These are phyloP conservation scores for Andrena flavipes DNA, from an alignment of 2,888 invertebrate species.

Conservation along the genomic window DNA sequence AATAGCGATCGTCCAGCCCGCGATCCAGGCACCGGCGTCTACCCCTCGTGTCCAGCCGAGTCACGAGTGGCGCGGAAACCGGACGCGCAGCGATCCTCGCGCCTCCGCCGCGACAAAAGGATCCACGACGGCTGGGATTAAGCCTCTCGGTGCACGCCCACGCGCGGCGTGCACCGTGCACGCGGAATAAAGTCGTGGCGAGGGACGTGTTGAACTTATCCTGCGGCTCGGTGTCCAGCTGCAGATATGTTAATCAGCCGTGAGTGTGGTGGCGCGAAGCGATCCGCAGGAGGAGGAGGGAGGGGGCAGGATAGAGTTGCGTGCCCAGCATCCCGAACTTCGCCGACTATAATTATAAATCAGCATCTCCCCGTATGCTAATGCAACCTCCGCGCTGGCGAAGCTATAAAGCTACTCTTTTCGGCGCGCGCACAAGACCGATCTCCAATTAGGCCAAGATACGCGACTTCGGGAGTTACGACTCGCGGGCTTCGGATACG, in stretches of 20 bases:
- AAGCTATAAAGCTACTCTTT: conserved; percentile 25
- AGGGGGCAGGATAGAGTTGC: conserved; percentile 71
- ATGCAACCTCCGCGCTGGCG: conserved; percentile 60
- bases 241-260: conserved; percentile 76
- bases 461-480: conserved; percentile 47
- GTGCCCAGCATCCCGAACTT: conserved; percentile 72
- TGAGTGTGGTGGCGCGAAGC: conserved; percentile 59
- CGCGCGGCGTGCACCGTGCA: conserved; percentile 33
- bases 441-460: conserved; percentile 65
- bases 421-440: conserved; percentile 34
- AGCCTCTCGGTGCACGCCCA: conserved; percentile 47
- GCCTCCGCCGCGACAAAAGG: conserved; percentile 49
- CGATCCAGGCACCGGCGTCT: conserved; percentile 60
- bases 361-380: conserved; percentile 74
- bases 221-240: conserved; percentile 64
- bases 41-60: conserved; percentile 14
- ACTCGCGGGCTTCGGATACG: background rate
- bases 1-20: conserved; percentile 56
- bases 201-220: conserved; percentile 65
- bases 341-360: conserved; percentile 75
- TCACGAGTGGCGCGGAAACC: conserved; percentile 54
- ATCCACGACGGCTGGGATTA: conserved; percentile 20
- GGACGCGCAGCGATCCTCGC: conserved; percentile 56
- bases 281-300: conserved; percentile 53
- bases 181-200: conserved; percentile 64